Evolutionary conservation across 2,113 vertebrate species (phyloP), one percentile per base, ranked within the genome.

Genomic region (Aegotheles bennettii): DNA sequence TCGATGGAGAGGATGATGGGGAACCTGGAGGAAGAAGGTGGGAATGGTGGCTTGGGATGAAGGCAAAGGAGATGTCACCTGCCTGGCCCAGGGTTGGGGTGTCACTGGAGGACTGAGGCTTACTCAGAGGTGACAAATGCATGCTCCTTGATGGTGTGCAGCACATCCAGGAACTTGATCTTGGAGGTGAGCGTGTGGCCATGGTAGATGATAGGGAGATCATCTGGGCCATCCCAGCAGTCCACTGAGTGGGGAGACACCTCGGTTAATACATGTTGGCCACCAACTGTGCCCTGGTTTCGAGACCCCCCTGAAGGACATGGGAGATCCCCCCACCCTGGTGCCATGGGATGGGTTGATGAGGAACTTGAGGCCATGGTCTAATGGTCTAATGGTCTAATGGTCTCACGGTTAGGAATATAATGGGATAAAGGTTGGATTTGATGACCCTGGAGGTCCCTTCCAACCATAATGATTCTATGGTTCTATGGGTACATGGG

Each of bases 171-270:
- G 97, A 99, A 99, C 78, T 99, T 99, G 96, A 99, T 99, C 96
- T 99, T 99, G 91, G 98, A 99, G 84, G 98, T 99, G 35, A 99
- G 97, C 0, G 98, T 99, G 97, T 99, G 98, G 71, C 98, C 98
- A 0, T 99, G 98, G 94, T 99, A 99, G 97, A 99, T 99, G 97
- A 99, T 99, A 7, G 98, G 98, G 40, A 99, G 97, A 96, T 99
- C 98, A 0, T 99, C 98, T 0, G 98, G 98, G 61, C 98, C 98
- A 8, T 99, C 98, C 98, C 98, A 99, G 93, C 98, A 99, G 94
- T 99, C 98, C 98, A 99, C 98, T 99, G 71, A 53, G 54, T 18
- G 45, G 26, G 45, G 33, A 93, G 50, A 91, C 40, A 69, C 11
- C 28, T 60, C 1, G 4, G 51, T 91, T 63, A 80, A 67, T 33